Base-by-base conservation (phyloP, 2,797 vertebrate genomes). In the Coendou prehensilis region DNA sequence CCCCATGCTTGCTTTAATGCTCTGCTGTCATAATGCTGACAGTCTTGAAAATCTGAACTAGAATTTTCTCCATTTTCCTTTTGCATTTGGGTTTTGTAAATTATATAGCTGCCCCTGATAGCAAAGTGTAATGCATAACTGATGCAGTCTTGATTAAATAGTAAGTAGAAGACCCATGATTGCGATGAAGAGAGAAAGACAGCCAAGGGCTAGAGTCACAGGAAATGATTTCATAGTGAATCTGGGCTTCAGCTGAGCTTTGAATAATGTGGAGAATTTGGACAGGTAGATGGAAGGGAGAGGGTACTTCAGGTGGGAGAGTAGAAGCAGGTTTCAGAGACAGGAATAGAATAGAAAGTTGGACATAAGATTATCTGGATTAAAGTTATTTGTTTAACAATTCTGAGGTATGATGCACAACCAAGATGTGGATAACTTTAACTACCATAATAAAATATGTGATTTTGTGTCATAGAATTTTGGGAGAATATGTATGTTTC, bases 211-310 rank as follows among this genome's bases (percentile, higher is more conserved):
- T 37, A 5, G 26, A 20, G 26, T 26, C 50, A 18, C 0, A 6
- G 54, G 13, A 93, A 69, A 67, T 50, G 71, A 41, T 56, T 87
- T 87, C 61, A 88, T 26, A 17, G 45, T 50, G 90, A 90, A 81
- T 56, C 54, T 2, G 5, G 23, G n/a, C 78, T 54, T 33, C 33
- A 20, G 22, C 5, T n/a, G 37, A 78, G 37, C 37, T 81, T 54
- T 94, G 92, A 59, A 56, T 45, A 30, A 71, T 10, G 18, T 23
- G 28, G 23, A 82, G 20, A 26, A 26, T 59, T 7, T 78, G 45
- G 63, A 63, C 20, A 56, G 18, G 5, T 33, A 1, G 15, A 41
- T 20, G 22, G 22, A 73, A 93, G 9, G 7, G 13, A 86, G 6
- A 63, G 1, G 13, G 14, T 10, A n/a, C 61, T 37, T 89, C 50